Conservation (phyloP, 2,888 invertebrate genomes). For the Ecliptopera silaceata region DNA sequence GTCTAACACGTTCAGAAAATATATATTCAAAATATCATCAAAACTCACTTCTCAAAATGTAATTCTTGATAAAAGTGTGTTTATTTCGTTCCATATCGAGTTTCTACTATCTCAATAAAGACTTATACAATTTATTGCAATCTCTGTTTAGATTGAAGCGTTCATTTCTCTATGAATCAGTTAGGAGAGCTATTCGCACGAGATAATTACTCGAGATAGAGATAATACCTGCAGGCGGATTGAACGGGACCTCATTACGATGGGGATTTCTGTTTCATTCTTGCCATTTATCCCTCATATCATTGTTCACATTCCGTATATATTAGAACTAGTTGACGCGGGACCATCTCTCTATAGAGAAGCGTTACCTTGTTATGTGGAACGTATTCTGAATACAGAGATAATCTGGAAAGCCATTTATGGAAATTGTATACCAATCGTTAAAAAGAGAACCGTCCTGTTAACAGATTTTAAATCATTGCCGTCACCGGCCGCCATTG, state of each 20-base stretch:
- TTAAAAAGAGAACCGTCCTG: conserved; percentile 82
- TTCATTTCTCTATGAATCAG: conserved; percentile 41
- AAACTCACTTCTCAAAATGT: no score
- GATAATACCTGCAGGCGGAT: conserved; percentile 56
- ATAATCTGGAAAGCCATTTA: conserved; percentile 80
- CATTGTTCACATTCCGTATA: conserved; percentile 52
- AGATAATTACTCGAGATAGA: conserved; percentile 66
- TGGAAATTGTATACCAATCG: conserved; percentile 82
- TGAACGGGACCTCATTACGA: conserved; percentile 60
- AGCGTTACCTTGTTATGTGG: conserved; percentile 66
- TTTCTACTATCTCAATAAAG: conserved; percentile 7
- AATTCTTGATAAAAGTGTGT: background rate
- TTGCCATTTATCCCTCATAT: conserved; percentile 56
- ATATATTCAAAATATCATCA: no score
- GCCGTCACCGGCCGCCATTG: conserved; percentile 79
- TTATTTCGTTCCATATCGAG: conserved; percentile 7
- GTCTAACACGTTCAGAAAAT: no score
- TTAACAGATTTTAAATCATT: conserved; percentile 84
- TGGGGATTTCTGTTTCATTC: conserved; percentile 62
- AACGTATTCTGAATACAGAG: conserved; percentile 64
- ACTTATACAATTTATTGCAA: conserved; percentile 15
- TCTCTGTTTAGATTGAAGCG: conserved; percentile 24
- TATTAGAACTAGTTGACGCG: conserved; percentile 37
- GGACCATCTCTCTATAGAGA: conserved; percentile 44
- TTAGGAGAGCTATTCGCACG: conserved; percentile 46